phyloP scores from a whole-genome alignment of 1,140 invertebrate genomes.

The Drosophila subpulchrella region DNA sequence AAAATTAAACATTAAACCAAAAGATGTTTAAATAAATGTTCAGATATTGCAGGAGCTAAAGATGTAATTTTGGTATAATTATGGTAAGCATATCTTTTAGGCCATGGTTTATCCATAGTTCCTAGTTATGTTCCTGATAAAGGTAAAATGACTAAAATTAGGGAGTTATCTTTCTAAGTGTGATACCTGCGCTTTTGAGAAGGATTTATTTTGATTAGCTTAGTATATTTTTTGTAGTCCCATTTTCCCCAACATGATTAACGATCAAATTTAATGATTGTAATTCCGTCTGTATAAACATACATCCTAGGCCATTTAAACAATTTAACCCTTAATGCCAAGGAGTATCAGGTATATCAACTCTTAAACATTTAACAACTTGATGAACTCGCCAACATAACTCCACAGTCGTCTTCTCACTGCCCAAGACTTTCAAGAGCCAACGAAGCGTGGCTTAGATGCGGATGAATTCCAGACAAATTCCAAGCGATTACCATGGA shows the following conservation, averaged over 20 bases:
- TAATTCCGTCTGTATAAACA: neutral
- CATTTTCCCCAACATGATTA: neutral
- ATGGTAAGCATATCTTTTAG: too few species aligned
- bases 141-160: too few species aligned
- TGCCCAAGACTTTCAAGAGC: slow-evolving; percentile 16
- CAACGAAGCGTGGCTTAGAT: slow-evolving; percentile 62
- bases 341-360: slow-evolving; percentile 28
- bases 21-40: neutral
- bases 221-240: too few species aligned
- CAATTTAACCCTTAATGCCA: neutral
- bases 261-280: neutral
- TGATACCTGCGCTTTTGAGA: too few species aligned
- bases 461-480: slow-evolving; percentile 40
- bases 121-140: too few species aligned
- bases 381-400: slow-evolving; percentile 54
- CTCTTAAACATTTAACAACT: slow-evolving; percentile 53
- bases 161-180: too few species aligned
- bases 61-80: too few species aligned
- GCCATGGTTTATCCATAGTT: too few species aligned
- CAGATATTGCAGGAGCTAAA: neutral
- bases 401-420: neutral
- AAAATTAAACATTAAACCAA: neutral
- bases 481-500: slow-evolving; percentile 57
- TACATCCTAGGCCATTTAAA: neutral
- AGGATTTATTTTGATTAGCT: too few species aligned